Percentiles rank a stretch among this genome's conserved stretches.
Evolutionary conservation across 2,113 vertebrate species (phyloP).

Genomic region (Etheostoma cragini): DNA sequence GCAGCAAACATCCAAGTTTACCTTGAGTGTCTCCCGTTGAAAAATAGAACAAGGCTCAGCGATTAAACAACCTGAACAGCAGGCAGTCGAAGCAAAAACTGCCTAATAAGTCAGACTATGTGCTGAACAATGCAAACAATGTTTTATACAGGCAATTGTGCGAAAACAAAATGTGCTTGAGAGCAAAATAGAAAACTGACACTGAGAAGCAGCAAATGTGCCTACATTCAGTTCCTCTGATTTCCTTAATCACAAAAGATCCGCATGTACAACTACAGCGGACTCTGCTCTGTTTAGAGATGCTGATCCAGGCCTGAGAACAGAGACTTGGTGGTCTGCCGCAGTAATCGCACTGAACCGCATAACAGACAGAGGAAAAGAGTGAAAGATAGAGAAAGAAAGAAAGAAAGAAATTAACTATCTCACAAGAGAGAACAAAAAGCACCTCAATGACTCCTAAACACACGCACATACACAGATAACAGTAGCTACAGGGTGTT

Average conservation of each 20-base stretch:
- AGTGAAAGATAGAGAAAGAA: background rate
- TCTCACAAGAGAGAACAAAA: background rate
- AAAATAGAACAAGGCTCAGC: slow-evolving; percentile 39
- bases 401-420: background rate
- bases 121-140: slow-evolving; percentile 46
- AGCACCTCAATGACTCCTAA: background rate
- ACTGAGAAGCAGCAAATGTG: background rate
- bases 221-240: background rate
- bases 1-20: slow-evolving; percentile 14
- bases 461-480: background rate
- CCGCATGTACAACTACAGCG: background rate
- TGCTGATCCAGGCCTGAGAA: slow-evolving; percentile 38
- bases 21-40: slow-evolving; percentile 14
- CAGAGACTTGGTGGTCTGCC: slow-evolving; percentile 12
- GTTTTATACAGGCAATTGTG: slow-evolving; percentile 15
- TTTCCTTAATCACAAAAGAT: background rate
- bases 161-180: slow-evolving; percentile 26
- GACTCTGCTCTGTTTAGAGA: slow-evolving; percentile 12
- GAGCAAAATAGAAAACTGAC: slow-evolving; percentile 4
- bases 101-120: slow-evolving; percentile 21
- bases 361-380: background rate
- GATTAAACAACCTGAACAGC: slow-evolving; percentile 16
- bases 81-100: slow-evolving; percentile 11
- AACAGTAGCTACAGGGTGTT: background rate
- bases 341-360: background rate